A percentile compares a stretch with the other conserved stretches of the same genome.
phyloP scores from a whole-genome alignment of 2,888 invertebrate species.

The Rotaria sp. region DNA sequence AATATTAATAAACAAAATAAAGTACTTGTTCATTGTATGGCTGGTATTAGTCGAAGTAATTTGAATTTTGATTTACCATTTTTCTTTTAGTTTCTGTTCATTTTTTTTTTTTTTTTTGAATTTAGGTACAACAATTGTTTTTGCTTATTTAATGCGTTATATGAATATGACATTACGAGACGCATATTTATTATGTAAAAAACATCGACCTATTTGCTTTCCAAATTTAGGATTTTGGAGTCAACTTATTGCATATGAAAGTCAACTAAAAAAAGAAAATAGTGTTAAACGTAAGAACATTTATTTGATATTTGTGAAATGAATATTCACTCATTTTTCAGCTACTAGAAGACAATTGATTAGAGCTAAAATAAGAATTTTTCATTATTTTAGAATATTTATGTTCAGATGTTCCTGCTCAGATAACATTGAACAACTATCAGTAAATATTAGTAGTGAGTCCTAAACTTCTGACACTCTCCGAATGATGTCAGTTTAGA shows the following conservation, averaged over 20 bases:
- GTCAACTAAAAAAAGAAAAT: not conserved
- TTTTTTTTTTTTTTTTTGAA: not conserved
- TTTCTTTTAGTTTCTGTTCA: not conserved
- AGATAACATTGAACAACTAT: too few relatives aligned
- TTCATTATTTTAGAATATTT: too few relatives aligned
- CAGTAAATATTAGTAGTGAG: too few relatives aligned
- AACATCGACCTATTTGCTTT: slow-evolving; percentile 4
- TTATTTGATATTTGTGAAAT: too few relatives aligned
- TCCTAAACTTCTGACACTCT: too few relatives aligned
- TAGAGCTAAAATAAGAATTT: too few relatives aligned
- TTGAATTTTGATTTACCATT: not conserved
- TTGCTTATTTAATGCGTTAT: slow-evolving; percentile 16
- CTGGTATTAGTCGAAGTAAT: slow-evolving; percentile 3
- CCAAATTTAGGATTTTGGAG: slow-evolving; percentile 25
- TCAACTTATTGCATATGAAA: not conserved
- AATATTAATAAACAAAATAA: slow-evolving; percentile 18
- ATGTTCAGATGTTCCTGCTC: too few relatives aligned
- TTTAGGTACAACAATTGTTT: not conserved
- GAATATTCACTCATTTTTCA: too few relatives aligned
- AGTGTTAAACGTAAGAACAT: not conserved
- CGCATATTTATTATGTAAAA: slow-evolving; percentile 8
- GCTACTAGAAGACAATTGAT: too few relatives aligned
- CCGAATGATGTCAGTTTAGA: too few relatives aligned
- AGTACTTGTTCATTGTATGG: slow-evolving; percentile 23
- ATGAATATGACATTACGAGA: not conserved